Base-by-base conservation (phyloP, 1,140 invertebrate species). In the Papilio helenus region DNA sequence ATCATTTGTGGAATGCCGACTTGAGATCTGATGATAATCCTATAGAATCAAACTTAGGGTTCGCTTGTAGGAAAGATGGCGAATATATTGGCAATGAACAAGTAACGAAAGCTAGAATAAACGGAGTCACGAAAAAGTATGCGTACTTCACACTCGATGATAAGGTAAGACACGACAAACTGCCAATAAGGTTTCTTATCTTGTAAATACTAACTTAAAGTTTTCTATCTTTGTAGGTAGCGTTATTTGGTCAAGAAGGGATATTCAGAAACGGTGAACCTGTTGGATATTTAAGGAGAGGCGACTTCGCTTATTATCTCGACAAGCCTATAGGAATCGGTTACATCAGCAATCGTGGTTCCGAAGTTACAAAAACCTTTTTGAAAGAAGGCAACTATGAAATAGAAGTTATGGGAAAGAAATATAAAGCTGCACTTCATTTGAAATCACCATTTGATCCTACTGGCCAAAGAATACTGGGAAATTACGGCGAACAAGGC, bases 1-100 rank as follows among this genome's bases (percentile, higher is more conserved):
- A 97, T 89, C 97, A 98, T 86, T 95, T 98, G 74, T 98, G 98
- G 97, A 97, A 98, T 86, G 94, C 95, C 18, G 98, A 99, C 94
- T 88, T 98, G 12, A 95, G 98, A 80, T 92, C 96, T 3, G 97
- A 98, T 88, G 98, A 99, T 87, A 98, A 97, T 82, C 98, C 98
- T 0, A 89, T 98, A 1, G 98, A 99, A 94, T 97, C 97, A 1
- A 97, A 97, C 58, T 94, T 99, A 51, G 96, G 93, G 5, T 97
- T 97, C 84, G 96, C 97, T 1, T 98, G 98, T 89, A 95, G 98
- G 83, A 96, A 96, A 80, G 94, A 96, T 39, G 97, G 96, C 2
- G 95, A 97, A 14, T 99, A 98, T 88, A 95, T 97, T 49, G 98
- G 98, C 14, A 97, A 97, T 85, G 92, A 96, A 34, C 94, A 95